phyloP scores from a whole-genome alignment of 1,140 invertebrate species.

The Gryon sp. region DNA sequence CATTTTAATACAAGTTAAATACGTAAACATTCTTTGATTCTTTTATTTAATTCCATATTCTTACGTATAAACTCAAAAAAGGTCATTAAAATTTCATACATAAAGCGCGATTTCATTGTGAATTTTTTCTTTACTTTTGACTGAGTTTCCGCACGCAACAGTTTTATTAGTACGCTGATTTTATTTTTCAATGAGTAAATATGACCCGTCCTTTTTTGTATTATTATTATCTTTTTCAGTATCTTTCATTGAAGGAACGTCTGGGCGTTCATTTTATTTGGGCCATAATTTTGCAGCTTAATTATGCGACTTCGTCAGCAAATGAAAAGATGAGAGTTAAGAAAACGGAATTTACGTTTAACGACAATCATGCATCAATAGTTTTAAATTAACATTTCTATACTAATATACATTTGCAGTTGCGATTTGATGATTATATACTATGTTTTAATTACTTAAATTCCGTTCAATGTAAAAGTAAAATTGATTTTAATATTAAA shows the following conservation, averaged over 20 bases:
- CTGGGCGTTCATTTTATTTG: conserved; percentile 21
- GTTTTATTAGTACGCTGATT: background rate
- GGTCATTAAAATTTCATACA: background rate
- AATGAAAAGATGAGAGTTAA: conserved; percentile 13
- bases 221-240: conserved; percentile 4
- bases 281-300: conserved; percentile 19
- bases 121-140: background rate
- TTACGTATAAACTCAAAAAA: no score
- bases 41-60: no score
- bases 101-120: no score
- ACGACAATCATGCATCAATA: conserved; percentile 40
- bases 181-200: background rate
- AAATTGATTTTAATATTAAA: no score
- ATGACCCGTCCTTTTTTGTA: background rate
- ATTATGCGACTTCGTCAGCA: conserved; percentile 11
- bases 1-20: no score
- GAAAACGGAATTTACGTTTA: conserved; percentile 24
- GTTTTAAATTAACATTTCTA: conserved; percentile 28
- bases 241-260: conserved; percentile 1
- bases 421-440: conserved; percentile 19
- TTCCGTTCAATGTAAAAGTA: no score
- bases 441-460: no score
- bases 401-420: conserved; percentile 24
- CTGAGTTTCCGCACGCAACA: background rate
- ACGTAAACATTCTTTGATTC: no score